phyloP scores from a whole-genome alignment of 2,797 vertebrate genomes.

The Podarcis siculus region DNA sequence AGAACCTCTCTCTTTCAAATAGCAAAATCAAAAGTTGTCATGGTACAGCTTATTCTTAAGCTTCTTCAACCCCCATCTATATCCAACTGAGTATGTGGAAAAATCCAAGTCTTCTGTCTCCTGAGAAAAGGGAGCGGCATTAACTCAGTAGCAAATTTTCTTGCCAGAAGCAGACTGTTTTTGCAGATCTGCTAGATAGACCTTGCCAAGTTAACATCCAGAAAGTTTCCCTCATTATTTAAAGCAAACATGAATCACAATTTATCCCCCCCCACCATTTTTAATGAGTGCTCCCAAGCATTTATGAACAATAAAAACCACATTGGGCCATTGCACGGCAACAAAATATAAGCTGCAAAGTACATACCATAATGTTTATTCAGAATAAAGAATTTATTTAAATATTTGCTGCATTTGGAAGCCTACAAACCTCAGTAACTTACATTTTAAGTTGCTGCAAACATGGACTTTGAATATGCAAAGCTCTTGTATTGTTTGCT shows the following conservation, averaged over 20 bases:
- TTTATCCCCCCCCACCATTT: not conserved
- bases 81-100: not conserved
- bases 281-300: not conserved
- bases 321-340: not conserved
- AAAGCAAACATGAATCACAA: not conserved
- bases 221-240: conserved; percentile 5
- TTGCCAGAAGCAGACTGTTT: conserved; percentile 8
- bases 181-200: conserved; percentile 8
- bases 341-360: not conserved
- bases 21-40: not conserved
- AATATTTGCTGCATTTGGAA: not conserved
- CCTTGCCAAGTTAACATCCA: not conserved
- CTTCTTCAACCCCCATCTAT: not conserved
- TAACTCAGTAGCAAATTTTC: conserved; percentile 1
- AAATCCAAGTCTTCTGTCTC: not conserved
- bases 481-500: not conserved
- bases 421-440: not conserved
- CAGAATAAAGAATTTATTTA: not conserved
- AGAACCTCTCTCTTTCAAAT: not conserved
- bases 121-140: conserved; percentile 18
- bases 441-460: not conserved
- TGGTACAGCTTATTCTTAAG: not conserved
- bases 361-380: not conserved
- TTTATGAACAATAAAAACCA: not conserved
- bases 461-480: not conserved